Conservation (phyloP, 2,113 vertebrate species). For the Strix aluco region DNA sequence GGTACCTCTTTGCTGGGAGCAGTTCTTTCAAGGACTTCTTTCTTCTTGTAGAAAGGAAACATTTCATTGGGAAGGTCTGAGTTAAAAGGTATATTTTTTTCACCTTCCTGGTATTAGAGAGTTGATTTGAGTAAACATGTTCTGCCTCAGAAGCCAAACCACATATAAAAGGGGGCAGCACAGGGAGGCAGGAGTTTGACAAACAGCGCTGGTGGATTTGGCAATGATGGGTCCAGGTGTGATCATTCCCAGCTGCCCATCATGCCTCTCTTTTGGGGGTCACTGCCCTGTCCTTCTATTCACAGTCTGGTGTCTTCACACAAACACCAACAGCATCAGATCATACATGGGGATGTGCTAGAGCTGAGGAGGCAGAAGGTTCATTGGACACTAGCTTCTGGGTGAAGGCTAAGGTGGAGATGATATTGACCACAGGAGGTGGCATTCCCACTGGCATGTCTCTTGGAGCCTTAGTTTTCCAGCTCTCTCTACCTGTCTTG, state of each 20-base stretch:
- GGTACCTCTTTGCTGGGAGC: neutral
- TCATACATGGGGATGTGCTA: neutral
- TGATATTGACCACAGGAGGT: neutral
- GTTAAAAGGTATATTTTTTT: neutral
- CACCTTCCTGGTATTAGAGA: neutral
- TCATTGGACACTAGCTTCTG: neutral
- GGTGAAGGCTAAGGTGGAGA: neutral
- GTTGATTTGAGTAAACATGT: neutral
- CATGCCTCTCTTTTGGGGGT: neutral
- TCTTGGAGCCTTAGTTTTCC: neutral
- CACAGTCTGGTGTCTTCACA: neutral
- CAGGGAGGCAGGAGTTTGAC: neutral
- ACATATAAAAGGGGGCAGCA: neutral
- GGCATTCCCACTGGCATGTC: neutral
- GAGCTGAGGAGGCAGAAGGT: neutral
- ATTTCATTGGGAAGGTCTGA: neutral
- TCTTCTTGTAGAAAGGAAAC: neutral
- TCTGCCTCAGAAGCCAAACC: neutral
- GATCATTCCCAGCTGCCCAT: neutral
- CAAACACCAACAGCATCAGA: neutral
- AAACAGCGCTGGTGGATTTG: neutral
- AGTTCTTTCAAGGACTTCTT: neutral
- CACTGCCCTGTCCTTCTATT: neutral
- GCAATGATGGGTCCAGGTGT: neutral
- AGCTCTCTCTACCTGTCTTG: neutral